Percentiles rank a stretch among this genome's conserved stretches.
These are phyloP conservation scores for Pogonocherus hispidulus DNA, from an alignment of 2,888 invertebrate genomes.

Conservation along the genomic window DNA sequence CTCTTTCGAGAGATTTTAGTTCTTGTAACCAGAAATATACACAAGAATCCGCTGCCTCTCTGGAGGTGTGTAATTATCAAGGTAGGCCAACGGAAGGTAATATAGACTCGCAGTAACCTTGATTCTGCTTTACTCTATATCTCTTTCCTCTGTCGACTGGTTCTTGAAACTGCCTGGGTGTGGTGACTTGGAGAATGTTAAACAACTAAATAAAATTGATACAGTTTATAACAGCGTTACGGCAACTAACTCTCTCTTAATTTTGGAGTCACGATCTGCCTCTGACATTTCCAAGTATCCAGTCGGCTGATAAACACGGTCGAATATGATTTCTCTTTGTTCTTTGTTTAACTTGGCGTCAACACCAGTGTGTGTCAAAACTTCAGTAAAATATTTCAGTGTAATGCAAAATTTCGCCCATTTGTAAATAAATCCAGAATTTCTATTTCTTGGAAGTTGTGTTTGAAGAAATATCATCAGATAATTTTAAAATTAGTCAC, in stretches of 20 bases:
- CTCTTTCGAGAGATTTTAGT: slow-evolving; percentile 23
- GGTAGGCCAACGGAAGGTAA: slow-evolving; percentile 50
- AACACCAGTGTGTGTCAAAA: background rate
- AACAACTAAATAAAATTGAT: slow-evolving; percentile 27
- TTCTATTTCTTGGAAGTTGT: background rate
- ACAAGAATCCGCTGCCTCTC: slow-evolving; percentile 36
- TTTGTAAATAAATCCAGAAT: background rate
- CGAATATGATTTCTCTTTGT: background rate
- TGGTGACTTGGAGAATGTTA: slow-evolving; percentile 37
- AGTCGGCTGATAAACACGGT: background rate
- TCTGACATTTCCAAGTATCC: slow-evolving; percentile 10
- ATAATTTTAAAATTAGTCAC: background rate
- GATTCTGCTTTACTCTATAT: slow-evolving; percentile 32
- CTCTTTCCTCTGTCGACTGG: slow-evolving; percentile 33
- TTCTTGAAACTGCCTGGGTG: slow-evolving; percentile 32
- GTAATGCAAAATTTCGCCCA: background rate
- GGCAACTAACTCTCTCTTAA: slow-evolving; percentile 22
- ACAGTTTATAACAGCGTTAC: slow-evolving; percentile 24
- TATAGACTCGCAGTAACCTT: slow-evolving; percentile 44
- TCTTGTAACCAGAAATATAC: slow-evolving; percentile 21
- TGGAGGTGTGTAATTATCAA: slow-evolving; percentile 49
- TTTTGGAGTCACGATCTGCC: slow-evolving; percentile 26
- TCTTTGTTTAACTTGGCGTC: background rate
- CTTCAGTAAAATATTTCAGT: background rate
- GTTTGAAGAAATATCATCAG: background rate